Percentiles rank a stretch among this genome's conserved stretches.
Conservation (phyloP, 2,797 vertebrate genomes). For the Tragelaphus eurycerus region DNA sequence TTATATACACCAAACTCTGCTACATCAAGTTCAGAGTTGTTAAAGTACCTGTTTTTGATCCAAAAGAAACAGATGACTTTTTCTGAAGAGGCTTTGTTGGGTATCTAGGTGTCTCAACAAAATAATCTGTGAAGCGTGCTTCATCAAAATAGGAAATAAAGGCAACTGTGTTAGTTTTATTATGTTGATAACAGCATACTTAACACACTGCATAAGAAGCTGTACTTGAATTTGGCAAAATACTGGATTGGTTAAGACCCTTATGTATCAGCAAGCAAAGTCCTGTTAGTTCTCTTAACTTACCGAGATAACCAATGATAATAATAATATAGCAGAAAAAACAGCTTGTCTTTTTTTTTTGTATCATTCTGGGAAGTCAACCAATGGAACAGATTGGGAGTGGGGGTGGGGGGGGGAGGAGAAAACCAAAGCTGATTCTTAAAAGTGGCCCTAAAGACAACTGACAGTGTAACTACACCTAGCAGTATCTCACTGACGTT, state of each 20-base stretch:
- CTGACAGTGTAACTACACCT: neutral
- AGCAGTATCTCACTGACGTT: neutral
- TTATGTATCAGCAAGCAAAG: neutral
- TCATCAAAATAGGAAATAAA: constrained; percentile 53
- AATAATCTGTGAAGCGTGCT: constrained; percentile 50
- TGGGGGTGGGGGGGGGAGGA: rapidly evolving
- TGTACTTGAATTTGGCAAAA: constrained; percentile 36
- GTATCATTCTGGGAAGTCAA: constrained; percentile 26
- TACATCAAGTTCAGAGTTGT: neutral
- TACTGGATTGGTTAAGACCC: neutral
- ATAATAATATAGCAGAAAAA: neutral
- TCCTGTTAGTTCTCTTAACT: neutral
- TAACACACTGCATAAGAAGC: constrained; percentile 26
- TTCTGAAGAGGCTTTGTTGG: constrained; percentile 47
- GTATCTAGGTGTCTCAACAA: constrained; percentile 45
- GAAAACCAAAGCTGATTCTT: neutral
- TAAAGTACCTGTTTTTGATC: constrained; percentile 72
- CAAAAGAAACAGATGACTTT: constrained; percentile 28
- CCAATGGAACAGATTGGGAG: neutral
- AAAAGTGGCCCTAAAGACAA: constrained; percentile 3
- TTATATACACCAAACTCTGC: neutral
- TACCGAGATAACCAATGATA: neutral
- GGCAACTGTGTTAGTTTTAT: constrained; percentile 22
- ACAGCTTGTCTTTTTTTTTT: neutral
- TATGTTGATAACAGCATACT: constrained; percentile 28